Percentiles rank a stretch among this genome's conserved stretches.
Evolutionary conservation across 92 coral and sea anemone species (phyloP).

Genomic region (Pocillopora grandis): DNA sequence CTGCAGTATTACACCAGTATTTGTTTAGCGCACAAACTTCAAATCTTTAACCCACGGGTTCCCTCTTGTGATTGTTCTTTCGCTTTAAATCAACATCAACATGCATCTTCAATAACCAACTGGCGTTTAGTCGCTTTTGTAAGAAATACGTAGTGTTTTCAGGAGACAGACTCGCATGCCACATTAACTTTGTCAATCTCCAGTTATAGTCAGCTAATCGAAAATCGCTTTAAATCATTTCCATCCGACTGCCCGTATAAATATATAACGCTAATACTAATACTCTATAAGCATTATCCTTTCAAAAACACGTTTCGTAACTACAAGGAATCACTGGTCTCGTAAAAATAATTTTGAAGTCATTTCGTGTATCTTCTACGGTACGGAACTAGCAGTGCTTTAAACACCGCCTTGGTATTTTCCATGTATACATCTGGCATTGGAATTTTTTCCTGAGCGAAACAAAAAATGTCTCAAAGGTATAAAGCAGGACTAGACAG

Average conservation of each 20-base stretch:
- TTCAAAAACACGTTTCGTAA: conserved; percentile 33
- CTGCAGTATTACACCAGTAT: conserved; percentile 56
- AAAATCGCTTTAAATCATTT: conserved; percentile 45
- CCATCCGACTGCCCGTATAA: conserved; percentile 53
- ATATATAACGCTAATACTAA: conserved; percentile 39
- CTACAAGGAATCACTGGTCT: conserved; percentile 14
- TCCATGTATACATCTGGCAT: neutral
- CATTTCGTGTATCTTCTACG: neutral
- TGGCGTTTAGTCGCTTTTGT: neutral
- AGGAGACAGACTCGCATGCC: conserved; percentile 28
- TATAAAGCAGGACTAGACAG: conserved; percentile 48
- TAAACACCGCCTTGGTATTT: conserved; percentile 5
- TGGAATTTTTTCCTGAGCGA: neutral
- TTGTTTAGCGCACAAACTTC: conserved; percentile 32
- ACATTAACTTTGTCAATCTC: conserved; percentile 25
- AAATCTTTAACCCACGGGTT: conserved; percentile 4
- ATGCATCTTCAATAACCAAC: neutral
- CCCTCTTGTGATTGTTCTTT: neutral
- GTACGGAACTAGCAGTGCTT: neutral
- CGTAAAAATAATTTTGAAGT: conserved; percentile 2
- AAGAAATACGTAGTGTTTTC: neutral
- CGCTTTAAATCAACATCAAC: conserved; percentile 12
- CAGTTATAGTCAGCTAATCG: conserved; percentile 37
- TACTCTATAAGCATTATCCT: conserved; percentile 43
- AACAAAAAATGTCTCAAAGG: conserved; percentile 7